phyloP scores from a whole-genome alignment of 1,140 invertebrate genomes.

The Bombus terrestris region DNA sequence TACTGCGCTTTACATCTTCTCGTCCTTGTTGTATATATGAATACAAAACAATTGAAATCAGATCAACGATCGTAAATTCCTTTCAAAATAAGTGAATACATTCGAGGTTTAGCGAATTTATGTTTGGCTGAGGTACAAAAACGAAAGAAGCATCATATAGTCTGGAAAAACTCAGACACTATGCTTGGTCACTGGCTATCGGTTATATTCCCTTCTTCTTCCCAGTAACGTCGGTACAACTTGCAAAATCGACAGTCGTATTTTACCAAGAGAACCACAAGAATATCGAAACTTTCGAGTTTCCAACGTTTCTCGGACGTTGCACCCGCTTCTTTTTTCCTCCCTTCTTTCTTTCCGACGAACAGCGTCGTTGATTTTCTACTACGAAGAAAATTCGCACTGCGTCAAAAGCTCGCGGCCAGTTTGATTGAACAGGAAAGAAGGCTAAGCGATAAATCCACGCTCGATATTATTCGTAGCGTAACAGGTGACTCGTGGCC shows the following conservation, averaged over 20 bases:
- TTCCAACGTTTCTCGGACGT: background rate
- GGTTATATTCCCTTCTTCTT: background rate
- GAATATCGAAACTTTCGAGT: background rate
- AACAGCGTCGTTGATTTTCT: background rate
- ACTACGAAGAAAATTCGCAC: background rate
- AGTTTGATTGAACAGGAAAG: background rate
- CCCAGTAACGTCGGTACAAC: background rate
- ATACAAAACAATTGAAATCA: background rate
- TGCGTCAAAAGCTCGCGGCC: background rate
- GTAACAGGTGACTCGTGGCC: slow-evolving; percentile 31
- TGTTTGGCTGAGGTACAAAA: background rate
- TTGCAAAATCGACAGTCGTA: background rate
- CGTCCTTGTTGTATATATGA: no score
- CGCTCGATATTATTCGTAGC: slow-evolving; percentile 20
- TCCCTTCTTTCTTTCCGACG: background rate
- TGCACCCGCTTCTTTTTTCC: background rate
- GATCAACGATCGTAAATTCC: background rate
- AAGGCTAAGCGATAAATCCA: background rate
- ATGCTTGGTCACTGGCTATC: background rate
- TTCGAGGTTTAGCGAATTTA: background rate
- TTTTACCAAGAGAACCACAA: background rate
- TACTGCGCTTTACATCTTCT: background rate
- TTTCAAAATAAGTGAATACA: background rate
- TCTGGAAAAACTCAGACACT: background rate
- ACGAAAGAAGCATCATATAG: background rate